A percentile compares a stretch with the other conserved stretches of the same genome.
Evolutionary conservation across 2,888 invertebrate genomes (phyloP).

Genomic region (Limnephilus auricula): DNA sequence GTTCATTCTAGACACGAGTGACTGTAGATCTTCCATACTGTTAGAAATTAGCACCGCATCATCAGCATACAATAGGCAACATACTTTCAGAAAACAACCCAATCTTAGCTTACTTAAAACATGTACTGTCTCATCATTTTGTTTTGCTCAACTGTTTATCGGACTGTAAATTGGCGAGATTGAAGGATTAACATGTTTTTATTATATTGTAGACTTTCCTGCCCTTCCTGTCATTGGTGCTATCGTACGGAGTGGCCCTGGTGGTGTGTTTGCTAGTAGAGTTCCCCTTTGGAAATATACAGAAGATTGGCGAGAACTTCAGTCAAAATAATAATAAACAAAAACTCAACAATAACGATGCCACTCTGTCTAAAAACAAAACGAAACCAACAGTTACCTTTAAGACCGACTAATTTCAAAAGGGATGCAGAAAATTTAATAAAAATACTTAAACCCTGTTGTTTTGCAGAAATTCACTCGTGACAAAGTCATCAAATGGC

Average conservation of each 20-base stretch:
- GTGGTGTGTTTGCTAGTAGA: slow-evolving; percentile 69
- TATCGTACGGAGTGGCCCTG: slow-evolving; percentile 68
- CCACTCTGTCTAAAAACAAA: background rate
- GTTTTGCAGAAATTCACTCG: no score
- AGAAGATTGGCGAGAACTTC: slow-evolving; percentile 65
- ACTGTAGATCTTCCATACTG: no score
- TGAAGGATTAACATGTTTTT: background rate
- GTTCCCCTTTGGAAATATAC: slow-evolving; percentile 69
- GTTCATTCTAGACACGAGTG: no score
- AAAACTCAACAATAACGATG: background rate
- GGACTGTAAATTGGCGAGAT: no score
- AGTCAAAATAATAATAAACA: background rate
- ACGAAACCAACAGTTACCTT: background rate
- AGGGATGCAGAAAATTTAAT: background rate
- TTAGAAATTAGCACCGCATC: no score
- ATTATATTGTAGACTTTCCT: slow-evolving; percentile 17
- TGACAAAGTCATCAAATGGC: no score
- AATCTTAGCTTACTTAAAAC: no score
- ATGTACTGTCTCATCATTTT: no score
- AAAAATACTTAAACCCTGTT: background rate
- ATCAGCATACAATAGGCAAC: no score
- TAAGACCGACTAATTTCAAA: background rate
- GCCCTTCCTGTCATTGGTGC: background rate
- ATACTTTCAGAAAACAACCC: no score
- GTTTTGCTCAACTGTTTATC: no score